Conservation (phyloP, 1,140 invertebrate genomes). For the Magallana ariakensis region DNA sequence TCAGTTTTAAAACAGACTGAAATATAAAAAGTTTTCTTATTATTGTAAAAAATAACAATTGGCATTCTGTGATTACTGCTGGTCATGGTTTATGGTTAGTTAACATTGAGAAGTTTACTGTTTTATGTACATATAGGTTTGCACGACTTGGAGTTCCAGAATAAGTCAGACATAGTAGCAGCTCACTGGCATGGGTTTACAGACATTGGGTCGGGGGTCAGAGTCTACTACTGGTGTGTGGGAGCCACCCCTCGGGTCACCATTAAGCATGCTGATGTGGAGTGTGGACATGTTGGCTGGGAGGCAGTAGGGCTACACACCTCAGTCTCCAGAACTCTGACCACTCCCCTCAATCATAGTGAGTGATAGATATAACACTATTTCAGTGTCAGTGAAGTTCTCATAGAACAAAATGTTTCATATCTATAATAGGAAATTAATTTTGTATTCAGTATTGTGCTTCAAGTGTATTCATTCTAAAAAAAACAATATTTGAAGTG, state of each 20-base stretch:
- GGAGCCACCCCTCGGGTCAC: background rate
- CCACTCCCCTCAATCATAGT: constrained; percentile 45
- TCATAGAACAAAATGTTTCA: no score
- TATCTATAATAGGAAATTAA: no score
- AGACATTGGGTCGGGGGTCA: constrained; percentile 50
- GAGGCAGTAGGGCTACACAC: constrained; percentile 56
- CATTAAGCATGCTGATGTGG: background rate
- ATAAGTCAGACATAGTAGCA: constrained; percentile 32
- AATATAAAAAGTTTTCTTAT: no score
- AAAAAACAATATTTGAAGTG: no score
- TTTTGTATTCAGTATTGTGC: no score
- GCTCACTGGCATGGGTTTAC: constrained; percentile 62
- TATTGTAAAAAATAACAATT: no score
- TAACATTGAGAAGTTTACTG: background rate
- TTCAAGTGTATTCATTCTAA: no score
- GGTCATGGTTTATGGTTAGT: background rate
- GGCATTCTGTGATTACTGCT: background rate
- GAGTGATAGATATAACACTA: background rate
- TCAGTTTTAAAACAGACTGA: no score
- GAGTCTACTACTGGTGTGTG: constrained; percentile 59
- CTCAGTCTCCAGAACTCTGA: constrained; percentile 20
- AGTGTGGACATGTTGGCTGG: constrained; percentile 48
- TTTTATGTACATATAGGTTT: constrained; percentile 47
- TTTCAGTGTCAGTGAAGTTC: no score
- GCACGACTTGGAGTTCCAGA: constrained; percentile 59